Percentiles rank a stretch among this genome's conserved stretches.
Conservation (phyloP, 1,140 invertebrate genomes). For the Plectus sambesii region DNA sequence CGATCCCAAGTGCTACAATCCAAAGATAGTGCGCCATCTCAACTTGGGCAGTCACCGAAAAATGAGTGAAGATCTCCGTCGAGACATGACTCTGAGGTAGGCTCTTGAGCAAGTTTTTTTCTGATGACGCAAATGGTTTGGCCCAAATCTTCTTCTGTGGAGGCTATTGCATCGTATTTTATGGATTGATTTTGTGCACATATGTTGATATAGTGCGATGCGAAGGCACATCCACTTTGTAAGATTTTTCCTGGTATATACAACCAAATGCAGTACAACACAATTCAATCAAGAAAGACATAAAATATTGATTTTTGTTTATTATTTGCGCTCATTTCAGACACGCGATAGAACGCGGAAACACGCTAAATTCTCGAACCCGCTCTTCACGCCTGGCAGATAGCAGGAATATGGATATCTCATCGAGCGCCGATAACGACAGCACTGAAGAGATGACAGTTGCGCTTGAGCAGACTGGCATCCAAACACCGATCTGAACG, state of each 20-base stretch:
- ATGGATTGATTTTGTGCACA: no score
- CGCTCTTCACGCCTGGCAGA: constrained; percentile 9
- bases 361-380: constrained; percentile 8
- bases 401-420: background rate
- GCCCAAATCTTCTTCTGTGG: no score
- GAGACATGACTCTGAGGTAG: constrained; percentile 39
- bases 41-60: constrained; percentile 45
- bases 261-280: background rate
- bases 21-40: constrained; percentile 44
- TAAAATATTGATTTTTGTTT: background rate
- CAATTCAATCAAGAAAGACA: background rate
- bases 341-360: constrained; percentile 32
- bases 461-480: constrained; percentile 32
- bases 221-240: background rate
- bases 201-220: no score
- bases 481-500: constrained; percentile 37
- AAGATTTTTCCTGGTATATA: no score
- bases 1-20: constrained; percentile 45
- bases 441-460: constrained; percentile 18
- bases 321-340: constrained; percentile 23
- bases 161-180: no score
- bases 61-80: constrained; percentile 40
- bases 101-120: no score
- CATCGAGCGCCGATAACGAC: constrained; percentile 26
- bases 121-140: no score